Percentiles rank a stretch among this genome's conserved stretches.
These are phyloP conservation scores for Bedellia somnulentella DNA, from an alignment of 2,888 invertebrate genomes.

Conservation along the genomic window DNA sequence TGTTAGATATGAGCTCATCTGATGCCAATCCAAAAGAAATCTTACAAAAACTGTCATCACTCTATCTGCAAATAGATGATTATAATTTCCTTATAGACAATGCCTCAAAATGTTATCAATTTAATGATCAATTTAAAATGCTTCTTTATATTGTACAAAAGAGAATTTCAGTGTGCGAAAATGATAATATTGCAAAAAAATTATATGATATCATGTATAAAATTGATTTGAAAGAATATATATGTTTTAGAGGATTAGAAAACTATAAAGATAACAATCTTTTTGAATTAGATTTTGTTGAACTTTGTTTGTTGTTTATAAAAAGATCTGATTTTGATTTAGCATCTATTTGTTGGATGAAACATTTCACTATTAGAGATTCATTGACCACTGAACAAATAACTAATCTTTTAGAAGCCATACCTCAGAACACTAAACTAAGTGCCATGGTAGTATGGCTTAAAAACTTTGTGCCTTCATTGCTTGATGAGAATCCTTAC, in stretches of 20 bases:
- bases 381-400: constrained; percentile 24
- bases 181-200: constrained; percentile 17
- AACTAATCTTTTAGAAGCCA: constrained; percentile 30
- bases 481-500: constrained; percentile 45
- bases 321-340: constrained; percentile 42
- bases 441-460: constrained; percentile 45
- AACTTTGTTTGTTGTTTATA: constrained; percentile 35
- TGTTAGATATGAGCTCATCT: constrained; percentile 16
- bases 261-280: constrained; percentile 28
- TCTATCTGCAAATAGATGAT: constrained; percentile 34
- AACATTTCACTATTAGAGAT: constrained; percentile 33
- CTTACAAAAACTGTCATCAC: constrained; percentile 20
- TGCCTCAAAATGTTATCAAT: constrained; percentile 25
- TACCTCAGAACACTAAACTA: constrained; percentile 42
- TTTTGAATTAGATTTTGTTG: constrained; percentile 27
- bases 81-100: constrained; percentile 22
- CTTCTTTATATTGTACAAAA: constrained; percentile 34
- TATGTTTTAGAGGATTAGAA: constrained; percentile 32
- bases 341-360: constrained; percentile 48
- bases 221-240: constrained; percentile 43
- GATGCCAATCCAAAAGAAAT: constrained; percentile 18
- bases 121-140: constrained; percentile 26
- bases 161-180: constrained; percentile 20
- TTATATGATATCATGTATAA: constrained; percentile 34
- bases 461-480: constrained; percentile 37